These are phyloP conservation scores for Homarus gammarus DNA, from an alignment of 2,888 invertebrate genomes.

Conservation along the genomic window DNA sequence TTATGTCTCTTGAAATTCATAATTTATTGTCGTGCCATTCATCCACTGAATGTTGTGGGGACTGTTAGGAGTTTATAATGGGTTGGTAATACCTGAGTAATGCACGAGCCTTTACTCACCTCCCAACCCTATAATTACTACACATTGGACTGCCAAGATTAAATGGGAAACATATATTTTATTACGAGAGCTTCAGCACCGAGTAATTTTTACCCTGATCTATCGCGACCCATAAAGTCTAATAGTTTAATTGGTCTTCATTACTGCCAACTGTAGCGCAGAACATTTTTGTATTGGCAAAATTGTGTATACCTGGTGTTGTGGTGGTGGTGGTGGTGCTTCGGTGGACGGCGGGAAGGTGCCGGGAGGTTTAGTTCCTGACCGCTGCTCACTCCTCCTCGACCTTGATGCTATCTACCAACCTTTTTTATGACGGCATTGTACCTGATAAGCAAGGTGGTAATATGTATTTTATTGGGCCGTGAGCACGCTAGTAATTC, in stretches of 20 bases:
- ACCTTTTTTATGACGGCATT: slow-evolving; percentile 17
- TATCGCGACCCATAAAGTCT: slow-evolving; percentile 55
- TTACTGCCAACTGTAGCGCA: slow-evolving; percentile 28
- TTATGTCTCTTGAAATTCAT: slow-evolving; percentile 11
- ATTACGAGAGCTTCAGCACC: slow-evolving; percentile 32
- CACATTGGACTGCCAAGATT: slow-evolving; percentile 59
- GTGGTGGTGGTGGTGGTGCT: no score
- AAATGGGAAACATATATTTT: slow-evolving; percentile 59
- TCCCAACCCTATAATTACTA: slow-evolving; percentile 40
- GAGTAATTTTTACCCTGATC: slow-evolving; percentile 53
- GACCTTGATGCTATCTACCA: slow-evolving; percentile 19
- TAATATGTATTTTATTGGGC: not conserved
- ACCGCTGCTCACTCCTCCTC: no score
- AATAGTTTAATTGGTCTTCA: slow-evolving; percentile 62
- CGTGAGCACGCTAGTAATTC: slow-evolving; percentile 9
- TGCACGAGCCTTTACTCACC: slow-evolving; percentile 31
- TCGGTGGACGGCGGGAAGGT: no score
- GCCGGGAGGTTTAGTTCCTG: no score
- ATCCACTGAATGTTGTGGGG: not conserved
- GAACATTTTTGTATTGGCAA: slow-evolving; percentile 36
- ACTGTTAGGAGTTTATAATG: slow-evolving; percentile 9
- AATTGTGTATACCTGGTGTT: no score
- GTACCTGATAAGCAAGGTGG: slow-evolving; percentile 20
- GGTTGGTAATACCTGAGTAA: slow-evolving; percentile 38
- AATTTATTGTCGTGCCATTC: slow-evolving; percentile 5